A percentile compares a stretch with the other conserved stretches of the same genome.
Conservation (phyloP, 2,797 vertebrate genomes). For the Sebastes matsubarae region DNA sequence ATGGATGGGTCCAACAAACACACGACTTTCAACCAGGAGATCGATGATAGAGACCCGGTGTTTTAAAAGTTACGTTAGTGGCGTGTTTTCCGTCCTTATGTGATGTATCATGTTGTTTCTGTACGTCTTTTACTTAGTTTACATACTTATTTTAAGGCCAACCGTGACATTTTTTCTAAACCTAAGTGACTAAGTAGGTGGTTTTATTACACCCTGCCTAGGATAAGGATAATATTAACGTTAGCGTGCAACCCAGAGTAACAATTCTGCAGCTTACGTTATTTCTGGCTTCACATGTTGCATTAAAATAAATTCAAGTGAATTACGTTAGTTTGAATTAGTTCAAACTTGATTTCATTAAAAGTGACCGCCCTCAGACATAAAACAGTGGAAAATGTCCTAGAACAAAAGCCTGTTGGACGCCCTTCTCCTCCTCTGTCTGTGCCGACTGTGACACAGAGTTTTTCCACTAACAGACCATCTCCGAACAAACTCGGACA, state of each 20-base stretch:
- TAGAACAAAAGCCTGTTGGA: not conserved
- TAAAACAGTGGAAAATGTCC: not conserved
- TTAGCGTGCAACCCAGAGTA: not conserved
- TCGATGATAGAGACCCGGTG: too few relatives aligned
- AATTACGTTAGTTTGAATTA: not conserved
- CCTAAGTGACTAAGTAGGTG: too few relatives aligned
- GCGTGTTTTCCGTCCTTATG: too few relatives aligned
- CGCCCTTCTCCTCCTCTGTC: not conserved
- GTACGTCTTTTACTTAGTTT: too few relatives aligned
- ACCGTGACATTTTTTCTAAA: too few relatives aligned
- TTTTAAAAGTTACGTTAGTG: too few relatives aligned
- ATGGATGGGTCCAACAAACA: too few relatives aligned
- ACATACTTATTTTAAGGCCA: too few relatives aligned
- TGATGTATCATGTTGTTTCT: too few relatives aligned
- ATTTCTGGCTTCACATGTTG: not conserved
- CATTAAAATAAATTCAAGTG: not conserved
- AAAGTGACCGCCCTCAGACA: not conserved
- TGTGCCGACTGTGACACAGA: constrained; percentile 33
- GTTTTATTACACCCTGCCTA: not conserved
- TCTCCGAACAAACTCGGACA: constrained; percentile 46
- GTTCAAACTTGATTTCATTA: not conserved
- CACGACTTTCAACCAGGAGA: too few relatives aligned
- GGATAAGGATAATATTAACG: not conserved
- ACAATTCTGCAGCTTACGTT: not conserved
- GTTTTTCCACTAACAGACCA: constrained; percentile 39